These are phyloP conservation scores for Phalangium opilio DNA, from an alignment of 2,888 invertebrate species.

Conservation along the genomic window DNA sequence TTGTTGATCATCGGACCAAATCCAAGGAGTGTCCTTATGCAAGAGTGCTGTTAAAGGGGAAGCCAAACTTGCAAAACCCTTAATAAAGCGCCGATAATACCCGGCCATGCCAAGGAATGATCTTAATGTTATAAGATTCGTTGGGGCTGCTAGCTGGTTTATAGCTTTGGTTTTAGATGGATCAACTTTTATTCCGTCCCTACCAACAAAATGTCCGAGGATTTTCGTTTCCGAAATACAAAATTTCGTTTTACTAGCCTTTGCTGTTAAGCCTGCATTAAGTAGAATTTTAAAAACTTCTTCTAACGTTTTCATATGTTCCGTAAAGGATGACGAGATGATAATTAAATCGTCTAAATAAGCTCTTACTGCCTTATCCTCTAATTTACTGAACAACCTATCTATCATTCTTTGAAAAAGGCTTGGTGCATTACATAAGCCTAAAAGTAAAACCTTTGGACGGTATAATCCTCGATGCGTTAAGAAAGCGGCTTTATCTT, in stretches of 20 bases:
- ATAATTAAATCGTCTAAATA: too few relatives aligned
- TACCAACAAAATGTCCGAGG: conserved; percentile 9
- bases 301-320: background rate
- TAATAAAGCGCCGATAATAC: conserved; percentile 7
- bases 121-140: conserved; percentile 1
- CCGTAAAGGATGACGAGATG: too few relatives aligned
- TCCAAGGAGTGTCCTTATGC: too few relatives aligned
- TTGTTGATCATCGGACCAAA: too few relatives aligned
- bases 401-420: conserved; percentile 15
- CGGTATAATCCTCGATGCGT: conserved; percentile 11
- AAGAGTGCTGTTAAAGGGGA: too few relatives aligned
- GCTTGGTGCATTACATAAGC: conserved; percentile 11
- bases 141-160: conserved; percentile 9
- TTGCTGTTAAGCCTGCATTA: too few relatives aligned
- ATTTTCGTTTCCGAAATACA: conserved; percentile 6
- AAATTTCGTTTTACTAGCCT: conserved; percentile 7
- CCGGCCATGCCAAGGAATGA: background rate
- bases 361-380: too few relatives aligned
- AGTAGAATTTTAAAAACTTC: too few relatives aligned
- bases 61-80: conserved; percentile 1
- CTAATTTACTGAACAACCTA: conserved; percentile 3
- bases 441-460: conserved; percentile 14
- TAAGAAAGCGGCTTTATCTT: conserved; percentile 18
- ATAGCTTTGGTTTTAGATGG: conserved; percentile 3
- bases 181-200: conserved; percentile 5